Evolutionary conservation across 2,113 vertebrate species (phyloP).

Genomic region (Ploceus nigricollis): DNA sequence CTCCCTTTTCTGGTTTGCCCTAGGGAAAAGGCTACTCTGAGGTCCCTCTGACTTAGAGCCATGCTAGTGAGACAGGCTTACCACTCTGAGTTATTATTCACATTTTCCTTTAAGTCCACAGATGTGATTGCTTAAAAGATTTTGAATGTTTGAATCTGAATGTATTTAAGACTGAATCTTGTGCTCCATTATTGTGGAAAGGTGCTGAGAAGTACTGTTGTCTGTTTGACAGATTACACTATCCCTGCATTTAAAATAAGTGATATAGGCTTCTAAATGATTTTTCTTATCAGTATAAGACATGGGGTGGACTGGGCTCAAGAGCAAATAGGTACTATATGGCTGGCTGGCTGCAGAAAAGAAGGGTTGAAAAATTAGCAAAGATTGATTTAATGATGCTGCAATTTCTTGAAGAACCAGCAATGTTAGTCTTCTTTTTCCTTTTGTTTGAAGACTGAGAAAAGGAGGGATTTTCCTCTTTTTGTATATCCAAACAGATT

Average conservation of each 20-base stretch:
- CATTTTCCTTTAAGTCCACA: neutral
- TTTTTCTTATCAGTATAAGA: neutral
- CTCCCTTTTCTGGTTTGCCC: neutral
- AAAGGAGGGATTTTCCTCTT: neutral
- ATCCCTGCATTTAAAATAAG: neutral
- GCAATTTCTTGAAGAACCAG: neutral
- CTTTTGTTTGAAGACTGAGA: neutral
- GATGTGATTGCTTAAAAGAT: neutral
- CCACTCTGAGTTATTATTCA: neutral
- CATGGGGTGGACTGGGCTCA: neutral
- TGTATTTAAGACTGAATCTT: neutral
- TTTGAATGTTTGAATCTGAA: neutral
- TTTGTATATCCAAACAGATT: neutral
- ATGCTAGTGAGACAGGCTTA: neutral
- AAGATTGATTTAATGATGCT: neutral
- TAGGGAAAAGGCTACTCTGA: neutral
- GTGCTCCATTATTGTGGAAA: neutral
- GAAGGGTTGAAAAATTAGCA: neutral
- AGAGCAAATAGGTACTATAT: neutral
- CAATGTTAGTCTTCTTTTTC: neutral
- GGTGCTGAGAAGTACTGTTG: neutral
- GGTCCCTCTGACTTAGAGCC: neutral
- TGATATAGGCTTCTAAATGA: neutral
- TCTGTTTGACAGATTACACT: neutral
- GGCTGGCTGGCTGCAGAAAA: neutral